These are phyloP conservation scores for Drosophila fuyamai DNA, from an alignment of 1,140 invertebrate genomes.

Conservation along the genomic window DNA sequence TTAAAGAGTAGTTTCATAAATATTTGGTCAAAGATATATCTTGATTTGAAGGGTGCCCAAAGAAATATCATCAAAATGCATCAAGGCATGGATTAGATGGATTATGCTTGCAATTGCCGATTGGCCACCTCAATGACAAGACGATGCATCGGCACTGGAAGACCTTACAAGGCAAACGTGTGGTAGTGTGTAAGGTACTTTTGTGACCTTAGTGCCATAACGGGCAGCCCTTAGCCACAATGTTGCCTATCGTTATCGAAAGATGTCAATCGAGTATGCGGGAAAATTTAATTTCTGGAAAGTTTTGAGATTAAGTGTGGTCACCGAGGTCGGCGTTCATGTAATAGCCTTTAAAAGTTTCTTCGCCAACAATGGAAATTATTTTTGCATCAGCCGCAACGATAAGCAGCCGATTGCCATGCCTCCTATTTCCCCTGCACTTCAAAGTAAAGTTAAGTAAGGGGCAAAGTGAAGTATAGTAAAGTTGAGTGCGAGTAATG, in stretches of 20 bases:
- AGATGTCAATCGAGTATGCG: conserved; percentile 16
- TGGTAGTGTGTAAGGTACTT: background rate
- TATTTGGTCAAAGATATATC: too few species aligned
- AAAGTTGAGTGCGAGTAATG: conserved; percentile 35
- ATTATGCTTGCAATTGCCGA: too few species aligned
- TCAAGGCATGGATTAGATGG: too few species aligned
- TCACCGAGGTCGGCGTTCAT: conserved; percentile 1
- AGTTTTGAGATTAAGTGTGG: conserved; percentile 19
- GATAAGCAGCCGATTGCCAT: conserved; percentile 39
- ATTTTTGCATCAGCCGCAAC: conserved; percentile 53
- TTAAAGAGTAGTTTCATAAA: too few species aligned
- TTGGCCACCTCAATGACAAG: too few species aligned
- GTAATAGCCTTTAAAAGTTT: conserved; percentile 30
- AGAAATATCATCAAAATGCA: too few species aligned
- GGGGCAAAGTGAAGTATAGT: conserved; percentile 24
- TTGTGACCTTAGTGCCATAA: background rate
- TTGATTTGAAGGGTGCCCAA: too few species aligned
- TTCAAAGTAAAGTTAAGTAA: conserved; percentile 16
- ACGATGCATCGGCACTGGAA: too few species aligned
- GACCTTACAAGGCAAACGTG: too few species aligned
- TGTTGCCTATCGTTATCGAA: conserved; percentile 2
- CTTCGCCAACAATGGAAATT: conserved; percentile 49
- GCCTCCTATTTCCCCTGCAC: background rate
- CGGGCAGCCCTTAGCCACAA: background rate
- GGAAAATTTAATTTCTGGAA: background rate